These are phyloP conservation scores for Bubo bubo DNA, from an alignment of 2,113 vertebrate species.

Conservation along the genomic window DNA sequence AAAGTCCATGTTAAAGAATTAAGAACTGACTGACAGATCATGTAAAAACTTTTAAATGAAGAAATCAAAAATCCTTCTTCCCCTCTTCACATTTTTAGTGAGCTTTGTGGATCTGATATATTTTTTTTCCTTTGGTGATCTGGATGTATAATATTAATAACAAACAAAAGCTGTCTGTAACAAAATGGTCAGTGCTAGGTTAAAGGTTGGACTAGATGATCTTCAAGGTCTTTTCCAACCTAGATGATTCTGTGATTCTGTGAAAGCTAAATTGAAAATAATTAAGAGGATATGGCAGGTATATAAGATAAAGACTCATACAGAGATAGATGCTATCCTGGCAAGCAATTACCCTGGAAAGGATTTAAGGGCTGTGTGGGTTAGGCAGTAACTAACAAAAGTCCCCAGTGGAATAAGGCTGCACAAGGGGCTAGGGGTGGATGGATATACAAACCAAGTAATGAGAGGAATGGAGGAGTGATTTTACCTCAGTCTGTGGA, in stretches of 20 bases:
- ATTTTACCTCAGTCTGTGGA: background rate
- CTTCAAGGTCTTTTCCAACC: too few species aligned
- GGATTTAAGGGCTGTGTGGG: background rate
- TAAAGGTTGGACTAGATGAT: too few species aligned
- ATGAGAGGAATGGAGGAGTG: background rate
- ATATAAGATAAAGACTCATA: background rate
- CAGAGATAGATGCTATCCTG: background rate
- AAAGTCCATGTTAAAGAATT: background rate
- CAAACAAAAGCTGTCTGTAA: background rate
- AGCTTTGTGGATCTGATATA: background rate
- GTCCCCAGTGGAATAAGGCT: background rate
- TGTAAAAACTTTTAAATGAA: background rate
- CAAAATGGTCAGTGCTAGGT: background rate
- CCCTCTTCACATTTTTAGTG: background rate
- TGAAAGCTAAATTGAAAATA: background rate
- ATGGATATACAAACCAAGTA: background rate
- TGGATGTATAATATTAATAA: background rate
- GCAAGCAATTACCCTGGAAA: conserved; percentile 1
- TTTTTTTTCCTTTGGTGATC: background rate
- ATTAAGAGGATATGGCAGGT: background rate
- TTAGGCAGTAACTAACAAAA: background rate
- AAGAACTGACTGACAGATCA: background rate
- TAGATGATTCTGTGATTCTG: too few species aligned
- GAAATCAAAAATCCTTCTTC: background rate
- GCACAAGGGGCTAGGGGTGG: background rate